Conservation (phyloP, 2,797 vertebrate genomes). For the Urosaurus nigricauda region DNA sequence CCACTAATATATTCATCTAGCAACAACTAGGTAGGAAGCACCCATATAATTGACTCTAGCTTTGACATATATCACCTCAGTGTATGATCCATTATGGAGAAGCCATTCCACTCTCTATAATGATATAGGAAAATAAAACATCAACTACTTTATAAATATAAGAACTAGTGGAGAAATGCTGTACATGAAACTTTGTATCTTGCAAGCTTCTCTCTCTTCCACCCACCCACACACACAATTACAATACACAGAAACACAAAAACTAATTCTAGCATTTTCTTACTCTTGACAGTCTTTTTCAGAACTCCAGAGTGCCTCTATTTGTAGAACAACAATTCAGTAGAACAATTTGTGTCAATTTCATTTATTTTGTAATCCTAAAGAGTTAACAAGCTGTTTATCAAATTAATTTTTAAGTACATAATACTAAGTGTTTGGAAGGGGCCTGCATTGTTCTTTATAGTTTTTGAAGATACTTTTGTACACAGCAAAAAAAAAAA, state of each 20-base stretch:
- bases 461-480: not conserved
- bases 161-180: not conserved
- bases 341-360: not conserved
- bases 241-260: not conserved
- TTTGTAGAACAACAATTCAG: not conserved
- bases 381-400: not conserved
- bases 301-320: not conserved
- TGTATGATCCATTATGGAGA: not conserved
- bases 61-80: not conserved
- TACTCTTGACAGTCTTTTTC: not conserved
- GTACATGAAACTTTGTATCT: not conserved
- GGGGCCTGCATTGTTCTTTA: not conserved
- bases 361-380: not conserved
- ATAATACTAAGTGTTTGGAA: not conserved
- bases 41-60: too few species aligned
- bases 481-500: conserved; percentile 37
- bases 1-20: not conserved
- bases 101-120: too few species aligned
- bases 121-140: not conserved
- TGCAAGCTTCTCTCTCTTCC: not conserved
- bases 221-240: too few species aligned
- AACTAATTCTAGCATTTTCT: not conserved
- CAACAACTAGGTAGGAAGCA: not conserved
- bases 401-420: not conserved
- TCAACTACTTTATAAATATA: not conserved